These are phyloP conservation scores for Neelides sp. DNA, from an alignment of 1,140 invertebrate species.

Conservation along the genomic window DNA sequence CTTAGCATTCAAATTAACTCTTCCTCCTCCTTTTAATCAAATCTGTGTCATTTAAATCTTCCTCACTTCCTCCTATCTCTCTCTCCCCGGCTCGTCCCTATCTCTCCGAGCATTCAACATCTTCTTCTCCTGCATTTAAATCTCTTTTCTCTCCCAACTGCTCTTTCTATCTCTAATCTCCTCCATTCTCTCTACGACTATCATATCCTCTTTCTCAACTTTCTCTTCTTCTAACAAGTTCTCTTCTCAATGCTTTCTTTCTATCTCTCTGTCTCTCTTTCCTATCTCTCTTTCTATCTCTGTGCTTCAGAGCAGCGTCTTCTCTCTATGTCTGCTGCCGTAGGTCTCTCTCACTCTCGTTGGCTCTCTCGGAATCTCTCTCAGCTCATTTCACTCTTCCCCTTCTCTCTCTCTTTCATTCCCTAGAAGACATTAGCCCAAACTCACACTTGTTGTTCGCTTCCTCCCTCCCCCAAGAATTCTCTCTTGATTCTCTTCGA, in stretches of 20 bases:
- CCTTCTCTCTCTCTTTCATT: constrained; percentile 2
- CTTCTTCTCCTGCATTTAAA: background rate
- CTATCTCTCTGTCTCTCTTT: constrained; percentile 6
- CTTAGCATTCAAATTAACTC: background rate
- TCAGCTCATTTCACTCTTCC: constrained; percentile 3
- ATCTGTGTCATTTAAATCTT: too few species aligned
- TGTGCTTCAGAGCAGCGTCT: too few species aligned
- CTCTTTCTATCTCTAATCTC: constrained; percentile 1
- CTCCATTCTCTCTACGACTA: constrained; percentile 10
- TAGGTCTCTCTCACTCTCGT: background rate
- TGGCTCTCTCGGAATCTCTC: constrained; percentile 4
- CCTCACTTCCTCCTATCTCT: background rate
- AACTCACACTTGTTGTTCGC: constrained; percentile 7
- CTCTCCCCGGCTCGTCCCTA: background rate
- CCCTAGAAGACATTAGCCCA: constrained; percentile 1
- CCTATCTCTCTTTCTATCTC: background rate
- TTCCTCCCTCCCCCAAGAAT: constrained; percentile 3
- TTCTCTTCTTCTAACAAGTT: background rate
- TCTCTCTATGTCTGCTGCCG: too few species aligned
- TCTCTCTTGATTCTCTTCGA: constrained; percentile 1
- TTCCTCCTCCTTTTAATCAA: background rate
- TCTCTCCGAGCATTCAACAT: background rate
- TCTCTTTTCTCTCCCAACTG: background rate
- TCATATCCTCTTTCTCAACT: constrained; percentile 13
- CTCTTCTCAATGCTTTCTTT: background rate